Evolutionary conservation across 1,140 invertebrate genomes (phyloP).

Genomic region (Heliothis subflexa): DNA sequence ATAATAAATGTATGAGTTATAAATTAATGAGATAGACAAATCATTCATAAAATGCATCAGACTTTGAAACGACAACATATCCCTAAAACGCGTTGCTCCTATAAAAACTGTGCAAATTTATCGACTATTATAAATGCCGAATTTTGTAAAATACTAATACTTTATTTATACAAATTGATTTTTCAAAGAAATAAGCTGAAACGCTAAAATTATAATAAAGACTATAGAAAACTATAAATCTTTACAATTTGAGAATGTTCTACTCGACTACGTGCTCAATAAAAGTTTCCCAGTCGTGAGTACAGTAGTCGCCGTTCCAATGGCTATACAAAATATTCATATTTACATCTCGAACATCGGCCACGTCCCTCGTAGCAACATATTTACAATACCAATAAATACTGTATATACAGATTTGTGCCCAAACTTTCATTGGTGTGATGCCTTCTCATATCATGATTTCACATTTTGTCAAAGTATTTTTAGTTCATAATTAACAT

Average conservation of each 20-base stretch:
- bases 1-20: constrained; percentile 11
- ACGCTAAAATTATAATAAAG: neutral
- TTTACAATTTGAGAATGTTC: neutral
- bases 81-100: constrained; percentile 2
- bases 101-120: neutral
- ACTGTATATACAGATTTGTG: constrained; percentile 43
- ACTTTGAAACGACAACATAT: constrained; percentile 18
- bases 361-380: constrained; percentile 31
- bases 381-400: constrained; percentile 46
- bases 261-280: constrained; percentile 1
- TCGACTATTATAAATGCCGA: constrained; percentile 4
- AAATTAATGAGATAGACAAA: constrained; percentile 27
- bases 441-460: constrained; percentile 4
- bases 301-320: constrained; percentile 10
- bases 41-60: constrained; percentile 32
- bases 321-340: constrained; percentile 31
- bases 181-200: neutral
- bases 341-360: constrained; percentile 39
- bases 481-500: neutral
- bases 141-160: neutral
- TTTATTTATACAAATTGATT: neutral
- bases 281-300: neutral
- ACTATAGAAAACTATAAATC: neutral
- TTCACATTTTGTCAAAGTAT: neutral
- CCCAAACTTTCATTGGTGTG: constrained; percentile 25